Percentiles rank a stretch among this genome's conserved stretches.
These are phyloP conservation scores for Austrofundulus limnaeus DNA, from an alignment of 2,113 vertebrate species.

Conservation along the genomic window DNA sequence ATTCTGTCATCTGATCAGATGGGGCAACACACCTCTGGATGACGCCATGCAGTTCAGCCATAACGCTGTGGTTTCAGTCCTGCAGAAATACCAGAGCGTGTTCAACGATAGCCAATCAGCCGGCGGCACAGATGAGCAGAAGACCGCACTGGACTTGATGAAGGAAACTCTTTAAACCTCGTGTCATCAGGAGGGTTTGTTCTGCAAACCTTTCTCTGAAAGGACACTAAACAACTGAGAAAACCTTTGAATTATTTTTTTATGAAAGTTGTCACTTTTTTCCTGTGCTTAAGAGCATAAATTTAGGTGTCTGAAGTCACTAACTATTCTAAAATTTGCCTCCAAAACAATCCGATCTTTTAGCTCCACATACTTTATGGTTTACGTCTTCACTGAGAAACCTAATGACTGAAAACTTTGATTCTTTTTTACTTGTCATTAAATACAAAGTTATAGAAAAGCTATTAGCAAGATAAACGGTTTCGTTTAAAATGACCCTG, in stretches of 20 bases:
- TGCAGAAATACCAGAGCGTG: conserved; percentile 81
- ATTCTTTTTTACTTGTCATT: neutral
- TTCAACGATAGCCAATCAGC: conserved; percentile 45
- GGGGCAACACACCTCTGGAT: conserved; percentile 87
- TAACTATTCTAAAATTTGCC: too few relatives aligned
- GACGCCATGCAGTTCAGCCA: conserved; percentile 86
- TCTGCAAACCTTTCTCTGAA: conserved; percentile 11
- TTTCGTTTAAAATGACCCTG: too few relatives aligned
- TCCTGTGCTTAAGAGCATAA: neutral
- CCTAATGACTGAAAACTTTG: neutral
- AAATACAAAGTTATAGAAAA: too few relatives aligned
- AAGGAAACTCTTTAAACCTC: conserved; percentile 78
- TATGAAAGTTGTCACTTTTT: neutral
- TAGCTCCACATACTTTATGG: too few relatives aligned
- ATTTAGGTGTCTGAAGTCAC: neutral
- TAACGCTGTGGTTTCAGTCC: conserved; percentile 75
- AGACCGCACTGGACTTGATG: conserved; percentile 67
- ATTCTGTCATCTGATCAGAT: conserved; percentile 69
- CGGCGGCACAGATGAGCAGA: conserved; percentile 72
- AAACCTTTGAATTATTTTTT: conserved; percentile 5
- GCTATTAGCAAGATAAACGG: neutral
- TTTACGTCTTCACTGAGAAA: neutral
- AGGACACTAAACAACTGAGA: conserved; percentile 11
- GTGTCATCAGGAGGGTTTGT: conserved; percentile 2
- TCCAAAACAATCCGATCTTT: too few relatives aligned